phyloP scores from a whole-genome alignment of 2,113 vertebrate species.

The Menura novaehollandiae region DNA sequence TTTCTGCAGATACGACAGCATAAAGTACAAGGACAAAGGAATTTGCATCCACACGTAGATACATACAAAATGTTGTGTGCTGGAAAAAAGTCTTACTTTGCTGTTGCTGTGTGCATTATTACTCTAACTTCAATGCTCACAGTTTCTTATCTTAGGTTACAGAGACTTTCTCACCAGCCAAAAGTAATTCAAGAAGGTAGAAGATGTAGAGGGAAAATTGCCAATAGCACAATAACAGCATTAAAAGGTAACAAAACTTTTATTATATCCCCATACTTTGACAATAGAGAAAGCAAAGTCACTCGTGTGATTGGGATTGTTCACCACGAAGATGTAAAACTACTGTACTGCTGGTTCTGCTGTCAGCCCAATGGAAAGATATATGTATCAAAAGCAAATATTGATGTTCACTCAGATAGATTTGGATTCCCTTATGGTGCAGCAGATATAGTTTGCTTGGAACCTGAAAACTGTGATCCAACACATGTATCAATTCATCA shows the following conservation, averaged over 20 bases:
- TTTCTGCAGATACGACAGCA: not conserved
- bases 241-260: slow-evolving; percentile 69
- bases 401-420: slow-evolving; percentile 62
- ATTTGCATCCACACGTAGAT: not conserved
- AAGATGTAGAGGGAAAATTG: not conserved
- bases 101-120: slow-evolving; percentile 1
- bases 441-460: slow-evolving; percentile 43
- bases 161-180: slow-evolving; percentile 2
- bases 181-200: not conserved
- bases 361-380: slow-evolving; percentile 1
- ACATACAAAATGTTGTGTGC: not conserved
- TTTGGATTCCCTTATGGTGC: slow-evolving; percentile 75
- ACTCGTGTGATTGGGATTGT: slow-evolving; percentile 73
- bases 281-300: slow-evolving; percentile 57
- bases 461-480: slow-evolving; percentile 10
- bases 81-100: slow-evolving; percentile 32
- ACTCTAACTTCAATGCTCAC: not conserved
- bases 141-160: slow-evolving; percentile 19
- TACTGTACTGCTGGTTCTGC: slow-evolving; percentile 73
- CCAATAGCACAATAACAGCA: slow-evolving; percentile 51
- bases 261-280: slow-evolving; percentile 72
- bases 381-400: not conserved
- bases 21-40: not conserved
- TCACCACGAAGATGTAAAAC: slow-evolving; percentile 59
- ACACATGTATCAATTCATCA: slow-evolving; percentile 16